These are phyloP conservation scores for Pristionchus arcanus DNA, from an alignment of 2,888 invertebrate species.

Conservation along the genomic window DNA sequence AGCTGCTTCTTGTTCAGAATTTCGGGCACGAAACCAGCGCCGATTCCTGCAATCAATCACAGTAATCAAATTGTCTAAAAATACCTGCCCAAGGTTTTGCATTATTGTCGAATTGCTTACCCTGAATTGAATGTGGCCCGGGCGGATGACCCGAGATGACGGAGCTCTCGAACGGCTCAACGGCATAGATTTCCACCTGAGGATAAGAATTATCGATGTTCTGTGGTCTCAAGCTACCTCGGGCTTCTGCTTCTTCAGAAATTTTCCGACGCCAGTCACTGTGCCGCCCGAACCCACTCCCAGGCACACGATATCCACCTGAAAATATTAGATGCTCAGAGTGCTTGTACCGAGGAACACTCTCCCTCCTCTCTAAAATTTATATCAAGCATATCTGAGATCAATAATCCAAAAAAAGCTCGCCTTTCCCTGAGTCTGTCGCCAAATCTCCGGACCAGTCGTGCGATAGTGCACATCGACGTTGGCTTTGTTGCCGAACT, in stretches of 20 bases:
- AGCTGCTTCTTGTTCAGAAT: conserved; percentile 60
- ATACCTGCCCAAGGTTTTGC: too few species aligned
- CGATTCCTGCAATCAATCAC: conserved; percentile 67
- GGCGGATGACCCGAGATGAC: conserved; percentile 64
- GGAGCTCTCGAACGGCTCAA: conserved; percentile 68
- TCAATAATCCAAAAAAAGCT: too few species aligned
- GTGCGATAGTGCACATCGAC: conserved; percentile 74
- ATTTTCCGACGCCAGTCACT: conserved; percentile 66
- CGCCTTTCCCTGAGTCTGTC: conserved; percentile 74
- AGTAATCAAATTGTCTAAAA: too few species aligned
- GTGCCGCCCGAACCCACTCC: conserved; percentile 76
- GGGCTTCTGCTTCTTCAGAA: conserved; percentile 63
- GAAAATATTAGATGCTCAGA: too few species aligned
- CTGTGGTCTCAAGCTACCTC: conserved; percentile 39
- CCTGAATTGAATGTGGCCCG: conserved; percentile 68
- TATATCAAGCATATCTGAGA: neutral
- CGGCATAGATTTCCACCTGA: conserved; percentile 59
- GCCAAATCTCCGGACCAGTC: conserved; percentile 78
- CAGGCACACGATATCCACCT: conserved; percentile 73
- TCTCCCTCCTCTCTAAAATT: too few species aligned
- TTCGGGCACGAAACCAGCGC: conserved; percentile 66
- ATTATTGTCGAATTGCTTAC: too few species aligned
- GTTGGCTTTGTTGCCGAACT: conserved; percentile 76
- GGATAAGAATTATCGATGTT: neutral
- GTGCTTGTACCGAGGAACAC: too few species aligned